These are phyloP conservation scores for Neuroterus valhalla DNA, from an alignment of 1,140 invertebrate species.

Conservation along the genomic window DNA sequence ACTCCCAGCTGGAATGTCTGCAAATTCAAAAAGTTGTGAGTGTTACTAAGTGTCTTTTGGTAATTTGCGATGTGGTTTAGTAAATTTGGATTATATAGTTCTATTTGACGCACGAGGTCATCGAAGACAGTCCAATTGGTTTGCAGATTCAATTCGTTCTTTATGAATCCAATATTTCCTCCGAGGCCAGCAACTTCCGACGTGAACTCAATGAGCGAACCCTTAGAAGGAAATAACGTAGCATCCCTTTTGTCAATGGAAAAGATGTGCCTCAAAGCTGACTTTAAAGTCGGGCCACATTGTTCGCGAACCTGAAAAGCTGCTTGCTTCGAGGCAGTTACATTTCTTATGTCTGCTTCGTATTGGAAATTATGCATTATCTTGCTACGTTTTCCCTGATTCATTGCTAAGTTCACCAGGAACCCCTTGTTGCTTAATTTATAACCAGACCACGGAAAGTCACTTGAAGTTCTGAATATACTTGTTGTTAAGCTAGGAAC, in stretches of 20 bases:
- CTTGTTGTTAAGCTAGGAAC: conserved; percentile 79
- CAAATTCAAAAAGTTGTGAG: conserved; percentile 47
- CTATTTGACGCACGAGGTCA: conserved; percentile 79
- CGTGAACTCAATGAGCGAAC: conserved; percentile 81
- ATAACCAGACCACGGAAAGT: conserved; percentile 89
- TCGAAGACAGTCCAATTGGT: conserved; percentile 82
- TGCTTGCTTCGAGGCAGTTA: conserved; percentile 79
- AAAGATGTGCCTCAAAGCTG: conserved; percentile 85
- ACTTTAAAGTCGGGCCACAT: conserved; percentile 90
- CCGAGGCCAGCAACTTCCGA: conserved; percentile 91
- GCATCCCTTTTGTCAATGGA: conserved; percentile 87
- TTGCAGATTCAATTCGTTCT: conserved; percentile 88
- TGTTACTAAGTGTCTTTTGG: neutral
- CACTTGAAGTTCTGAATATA: conserved; percentile 82
- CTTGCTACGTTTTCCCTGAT: conserved; percentile 76
- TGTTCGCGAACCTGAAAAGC: conserved; percentile 89
- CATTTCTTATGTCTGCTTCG: conserved; percentile 87
- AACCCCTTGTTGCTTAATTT: conserved; percentile 80
- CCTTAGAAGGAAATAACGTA: conserved; percentile 84
- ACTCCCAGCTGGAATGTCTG: conserved; percentile 86
- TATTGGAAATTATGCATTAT: conserved; percentile 87
- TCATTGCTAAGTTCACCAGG: conserved; percentile 80
- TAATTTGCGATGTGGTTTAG: too few species aligned
- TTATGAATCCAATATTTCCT: conserved; percentile 89
- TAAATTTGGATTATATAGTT: conserved; percentile 27